Evolutionary conservation across 2,888 invertebrate species (phyloP).

Genomic region (Heteromurus nitidus): DNA sequence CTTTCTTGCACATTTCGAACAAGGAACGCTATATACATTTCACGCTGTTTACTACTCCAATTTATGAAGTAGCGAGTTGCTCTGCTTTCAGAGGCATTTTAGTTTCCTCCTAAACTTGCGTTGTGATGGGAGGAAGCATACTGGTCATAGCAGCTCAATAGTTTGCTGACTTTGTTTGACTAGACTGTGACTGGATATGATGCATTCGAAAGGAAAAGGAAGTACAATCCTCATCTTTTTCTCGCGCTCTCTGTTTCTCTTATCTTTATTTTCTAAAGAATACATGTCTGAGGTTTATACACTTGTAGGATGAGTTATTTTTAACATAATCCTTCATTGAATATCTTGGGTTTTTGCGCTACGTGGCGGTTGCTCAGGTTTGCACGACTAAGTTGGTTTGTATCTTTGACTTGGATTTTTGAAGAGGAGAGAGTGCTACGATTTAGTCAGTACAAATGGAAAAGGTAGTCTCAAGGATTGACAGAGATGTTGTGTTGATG

Average conservation of each 20-base stretch:
- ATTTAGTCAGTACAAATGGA: not conserved
- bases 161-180: constrained; percentile 1
- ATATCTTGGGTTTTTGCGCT: not conserved
- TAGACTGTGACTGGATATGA: constrained; percentile 9
- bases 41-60: no score
- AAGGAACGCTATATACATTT: no score
- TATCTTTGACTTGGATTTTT: not conserved
- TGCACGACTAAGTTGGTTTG: not conserved
- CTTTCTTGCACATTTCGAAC: no score
- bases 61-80: no score
- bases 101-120: no score
- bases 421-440: not conserved
- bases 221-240: constrained; percentile 37
- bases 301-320: constrained; percentile 43
- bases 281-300: not conserved
- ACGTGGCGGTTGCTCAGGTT: constrained; percentile 2
- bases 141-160: constrained; percentile 4
- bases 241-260: constrained; percentile 12
- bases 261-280: constrained; percentile 17
- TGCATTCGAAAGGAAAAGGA: constrained; percentile 38
- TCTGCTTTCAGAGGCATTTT: no score
- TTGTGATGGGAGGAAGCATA: not conserved
- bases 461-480: constrained; percentile 31
- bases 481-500: constrained; percentile 45
- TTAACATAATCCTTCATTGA: constrained; percentile 38